Percentiles rank a stretch among this genome's conserved stretches.
Evolutionary conservation across 2,113 vertebrate genomes (phyloP).

Genomic region (Chamaetylas fuelleborni): DNA sequence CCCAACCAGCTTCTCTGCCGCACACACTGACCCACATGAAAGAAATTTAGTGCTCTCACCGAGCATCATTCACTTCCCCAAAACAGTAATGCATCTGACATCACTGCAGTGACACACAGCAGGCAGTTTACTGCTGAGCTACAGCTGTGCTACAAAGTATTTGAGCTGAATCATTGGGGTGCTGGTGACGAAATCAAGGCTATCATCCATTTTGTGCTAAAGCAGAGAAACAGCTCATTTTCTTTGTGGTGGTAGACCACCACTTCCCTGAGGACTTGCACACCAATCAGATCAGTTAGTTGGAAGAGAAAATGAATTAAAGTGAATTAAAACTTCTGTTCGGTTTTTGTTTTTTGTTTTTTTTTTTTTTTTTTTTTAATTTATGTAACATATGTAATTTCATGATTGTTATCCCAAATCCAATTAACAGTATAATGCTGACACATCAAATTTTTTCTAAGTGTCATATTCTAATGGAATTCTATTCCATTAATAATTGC

Average conservation of each 20-base stretch:
- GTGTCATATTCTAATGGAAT: background rate
- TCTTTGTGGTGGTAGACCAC: background rate
- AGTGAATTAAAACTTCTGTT: background rate
- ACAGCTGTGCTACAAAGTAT: background rate
- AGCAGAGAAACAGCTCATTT: background rate
- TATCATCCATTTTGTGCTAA: background rate
- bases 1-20: background rate
- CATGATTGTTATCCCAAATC: background rate
- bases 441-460: background rate
- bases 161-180: background rate
- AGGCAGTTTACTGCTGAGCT: background rate
- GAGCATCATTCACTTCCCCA: background rate
- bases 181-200: background rate
- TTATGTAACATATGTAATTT: background rate
- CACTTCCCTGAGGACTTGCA: background rate
- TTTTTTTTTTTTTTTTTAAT: background rate
- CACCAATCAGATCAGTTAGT: background rate
- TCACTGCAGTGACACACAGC: background rate
- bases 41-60: background rate
- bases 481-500: background rate
- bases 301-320: background rate
- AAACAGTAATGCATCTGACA: background rate
- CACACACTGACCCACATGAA: conserved; percentile 24
- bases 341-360: background rate
- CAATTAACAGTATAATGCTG: background rate